Conservation (phyloP, 1,140 invertebrate genomes). For the Drosophila elegans region DNA sequence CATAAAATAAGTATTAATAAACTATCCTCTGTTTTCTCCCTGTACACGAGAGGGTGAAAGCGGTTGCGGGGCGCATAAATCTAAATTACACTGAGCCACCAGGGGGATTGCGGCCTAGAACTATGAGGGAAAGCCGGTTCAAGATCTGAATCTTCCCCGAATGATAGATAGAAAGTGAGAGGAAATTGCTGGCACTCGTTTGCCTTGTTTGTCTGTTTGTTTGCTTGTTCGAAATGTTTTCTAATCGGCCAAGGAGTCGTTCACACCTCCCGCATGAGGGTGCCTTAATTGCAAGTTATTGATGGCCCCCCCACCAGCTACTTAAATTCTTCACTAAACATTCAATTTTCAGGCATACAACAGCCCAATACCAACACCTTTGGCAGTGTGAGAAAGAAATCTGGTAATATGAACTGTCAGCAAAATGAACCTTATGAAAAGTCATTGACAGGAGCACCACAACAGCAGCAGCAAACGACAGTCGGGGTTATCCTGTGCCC, state of each 20-base stretch:
- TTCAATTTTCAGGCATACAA: constrained; percentile 37
- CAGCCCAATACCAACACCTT: constrained; percentile 2
- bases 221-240: constrained; percentile 51
- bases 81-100: constrained; percentile 71
- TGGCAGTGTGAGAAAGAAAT: constrained; percentile 27
- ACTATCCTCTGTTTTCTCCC: not conserved
- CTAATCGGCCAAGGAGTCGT: constrained; percentile 60
- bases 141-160: constrained; percentile 63
- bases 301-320: constrained; percentile 26
- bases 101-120: constrained; percentile 52
- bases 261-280: constrained; percentile 41
- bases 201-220: constrained; percentile 43
- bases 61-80: constrained; percentile 59
- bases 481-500: constrained; percentile 29
- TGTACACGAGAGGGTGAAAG: constrained; percentile 10
- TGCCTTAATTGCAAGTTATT: constrained; percentile 73
- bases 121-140: constrained; percentile 51
- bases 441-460: constrained; percentile 61
- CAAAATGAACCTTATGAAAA: constrained; percentile 63
- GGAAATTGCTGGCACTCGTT: constrained; percentile 44
- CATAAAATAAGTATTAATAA: no score
- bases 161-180: constrained; percentile 24
- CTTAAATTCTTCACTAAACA: constrained; percentile 21
- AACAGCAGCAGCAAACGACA: constrained; percentile 10
- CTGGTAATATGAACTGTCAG: constrained; percentile 64